These are phyloP conservation scores for Eira barbara DNA, from an alignment of 2,113 vertebrate genomes.

Conservation along the genomic window DNA sequence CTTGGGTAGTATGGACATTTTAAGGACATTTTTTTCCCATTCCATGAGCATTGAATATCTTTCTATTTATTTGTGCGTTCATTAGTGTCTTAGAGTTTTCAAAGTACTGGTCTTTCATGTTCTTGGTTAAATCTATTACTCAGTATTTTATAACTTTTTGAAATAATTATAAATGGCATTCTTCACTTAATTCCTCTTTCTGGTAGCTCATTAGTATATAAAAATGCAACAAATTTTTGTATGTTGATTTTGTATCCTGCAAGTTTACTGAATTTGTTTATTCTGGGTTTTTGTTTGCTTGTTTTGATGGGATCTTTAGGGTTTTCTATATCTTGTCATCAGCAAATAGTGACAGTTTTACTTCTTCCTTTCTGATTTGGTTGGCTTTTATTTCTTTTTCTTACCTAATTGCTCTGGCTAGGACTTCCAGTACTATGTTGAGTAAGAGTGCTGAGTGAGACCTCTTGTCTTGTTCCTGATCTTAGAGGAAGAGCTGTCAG, in stretches of 20 bases:
- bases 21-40: neutral
- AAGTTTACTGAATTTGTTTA: neutral
- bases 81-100: neutral
- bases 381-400: neutral
- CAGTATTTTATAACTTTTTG: neutral
- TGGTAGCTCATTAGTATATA: neutral
- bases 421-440: too few species aligned
- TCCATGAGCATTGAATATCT: neutral
- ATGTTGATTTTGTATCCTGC: neutral
- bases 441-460: too few species aligned
- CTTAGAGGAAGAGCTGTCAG: too few species aligned
- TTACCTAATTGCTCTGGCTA: neutral
- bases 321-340: neutral
- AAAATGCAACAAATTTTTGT: neutral
- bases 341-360: neutral
- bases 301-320: neutral
- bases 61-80: neutral
- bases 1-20: neutral
- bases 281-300: neutral
- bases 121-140: neutral
- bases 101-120: neutral
- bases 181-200: neutral
- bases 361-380: neutral
- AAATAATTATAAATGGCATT: neutral
- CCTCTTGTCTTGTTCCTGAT: too few species aligned